Percentiles rank a stretch among this genome's conserved stretches.
Evolutionary conservation across 2,888 invertebrate species (phyloP).

Genomic region (Tetropium fuscum): DNA sequence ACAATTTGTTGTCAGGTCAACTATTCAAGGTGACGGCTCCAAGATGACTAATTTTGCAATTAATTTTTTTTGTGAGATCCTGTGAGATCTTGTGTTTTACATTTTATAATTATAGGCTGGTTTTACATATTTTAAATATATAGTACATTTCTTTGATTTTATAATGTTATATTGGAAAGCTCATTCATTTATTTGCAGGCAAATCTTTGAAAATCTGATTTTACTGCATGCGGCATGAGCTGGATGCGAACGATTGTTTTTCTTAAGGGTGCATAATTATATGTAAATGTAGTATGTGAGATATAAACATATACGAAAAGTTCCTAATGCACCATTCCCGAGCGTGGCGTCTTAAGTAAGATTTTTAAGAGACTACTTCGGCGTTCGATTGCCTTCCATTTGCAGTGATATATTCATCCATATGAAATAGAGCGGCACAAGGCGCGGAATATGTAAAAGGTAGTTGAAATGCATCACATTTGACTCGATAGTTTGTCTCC

Average conservation of each 20-base stretch:
- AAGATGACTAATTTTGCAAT: too few relatives aligned
- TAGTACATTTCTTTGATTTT: too few relatives aligned
- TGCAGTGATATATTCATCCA: constrained; percentile 59
- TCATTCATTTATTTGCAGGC: background rate
- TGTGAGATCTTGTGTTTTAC: too few relatives aligned
- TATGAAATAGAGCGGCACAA: constrained; percentile 53
- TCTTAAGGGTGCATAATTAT: constrained; percentile 9
- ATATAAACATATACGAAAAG: constrained; percentile 35
- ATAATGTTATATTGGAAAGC: too few relatives aligned
- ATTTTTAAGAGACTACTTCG: constrained; percentile 30
- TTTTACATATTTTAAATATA: too few relatives aligned
- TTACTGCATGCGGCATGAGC: background rate
- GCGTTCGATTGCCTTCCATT: constrained; percentile 52
- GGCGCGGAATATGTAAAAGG: constrained; percentile 60
- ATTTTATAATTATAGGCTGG: too few relatives aligned
- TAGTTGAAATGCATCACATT: constrained; percentile 65
- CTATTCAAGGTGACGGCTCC: too few relatives aligned
- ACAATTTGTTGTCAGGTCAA: too few relatives aligned
- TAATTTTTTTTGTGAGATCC: too few relatives aligned
- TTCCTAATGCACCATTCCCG: constrained; percentile 35
- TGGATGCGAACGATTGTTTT: background rate
- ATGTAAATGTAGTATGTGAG: constrained; percentile 34
- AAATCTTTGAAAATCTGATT: background rate
- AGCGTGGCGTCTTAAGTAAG: constrained; percentile 22
- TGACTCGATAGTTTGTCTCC: constrained; percentile 64